Conservation (phyloP, 1,140 invertebrate genomes). For the Lamellibrachia luymesi region DNA sequence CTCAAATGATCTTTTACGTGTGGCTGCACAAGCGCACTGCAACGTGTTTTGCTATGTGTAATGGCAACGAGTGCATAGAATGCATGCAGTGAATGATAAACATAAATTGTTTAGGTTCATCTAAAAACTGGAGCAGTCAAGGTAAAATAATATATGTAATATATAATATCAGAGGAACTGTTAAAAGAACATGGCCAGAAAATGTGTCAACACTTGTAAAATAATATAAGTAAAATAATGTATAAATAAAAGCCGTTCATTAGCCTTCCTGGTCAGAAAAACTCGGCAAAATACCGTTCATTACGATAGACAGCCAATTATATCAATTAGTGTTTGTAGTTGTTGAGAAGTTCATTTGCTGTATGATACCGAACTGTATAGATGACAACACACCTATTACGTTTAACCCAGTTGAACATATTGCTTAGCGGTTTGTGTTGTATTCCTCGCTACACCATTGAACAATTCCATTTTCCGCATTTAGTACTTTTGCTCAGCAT, state of each 20-base stretch:
- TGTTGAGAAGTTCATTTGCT: neutral
- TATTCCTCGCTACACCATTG: neutral
- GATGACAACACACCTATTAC: neutral
- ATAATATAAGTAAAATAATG: neutral
- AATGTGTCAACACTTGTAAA: neutral
- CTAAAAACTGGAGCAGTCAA: neutral
- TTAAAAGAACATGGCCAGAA: neutral
- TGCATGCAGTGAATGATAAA: neutral
- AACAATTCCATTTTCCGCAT: too few relatives aligned
- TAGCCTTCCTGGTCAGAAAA: neutral
- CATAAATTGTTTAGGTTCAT: neutral
- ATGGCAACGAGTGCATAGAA: neutral
- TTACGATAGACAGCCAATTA: neutral
- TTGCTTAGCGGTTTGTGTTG: neutral
- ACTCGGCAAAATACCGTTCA: neutral
- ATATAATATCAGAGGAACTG: too few relatives aligned
- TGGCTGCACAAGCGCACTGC: neutral
- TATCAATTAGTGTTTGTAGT: neutral
- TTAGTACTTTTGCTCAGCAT: too few relatives aligned
- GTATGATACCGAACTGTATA: neutral
- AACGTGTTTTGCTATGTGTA: neutral
- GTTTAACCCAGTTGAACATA: neutral
- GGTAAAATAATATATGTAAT: neutral
- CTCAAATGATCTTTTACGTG: neutral
- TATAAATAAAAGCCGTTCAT: neutral